Conservation (phyloP, 2,797 vertebrate genomes). For the Phoeniculus purpureus region DNA sequence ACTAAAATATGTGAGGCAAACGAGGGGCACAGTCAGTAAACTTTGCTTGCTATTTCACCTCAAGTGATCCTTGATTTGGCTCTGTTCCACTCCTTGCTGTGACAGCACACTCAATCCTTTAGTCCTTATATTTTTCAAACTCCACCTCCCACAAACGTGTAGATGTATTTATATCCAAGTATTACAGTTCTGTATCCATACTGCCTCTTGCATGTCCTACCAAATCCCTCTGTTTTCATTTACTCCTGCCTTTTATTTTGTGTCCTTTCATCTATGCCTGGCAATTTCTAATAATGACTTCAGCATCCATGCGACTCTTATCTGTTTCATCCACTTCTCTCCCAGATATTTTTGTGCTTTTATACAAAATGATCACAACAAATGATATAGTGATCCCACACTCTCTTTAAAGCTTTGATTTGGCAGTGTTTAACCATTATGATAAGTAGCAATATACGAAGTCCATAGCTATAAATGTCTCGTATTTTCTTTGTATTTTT, state of each 20-base stretch:
- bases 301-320: background rate
- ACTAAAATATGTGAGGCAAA: conserved; percentile 36
- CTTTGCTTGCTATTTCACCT: conserved; percentile 40
- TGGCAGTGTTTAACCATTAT: background rate
- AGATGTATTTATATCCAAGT: background rate
- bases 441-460: background rate
- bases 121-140: background rate
- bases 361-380: background rate
- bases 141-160: background rate
- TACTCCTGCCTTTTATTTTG: conserved; percentile 8
- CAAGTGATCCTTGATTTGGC: conserved; percentile 37
- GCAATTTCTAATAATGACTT: background rate
- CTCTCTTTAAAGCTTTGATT: background rate
- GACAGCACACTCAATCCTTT: background rate
- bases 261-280: background rate
- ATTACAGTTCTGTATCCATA: background rate
- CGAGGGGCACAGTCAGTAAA: conserved; percentile 33
- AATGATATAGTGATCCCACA: background rate
- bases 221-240: background rate
- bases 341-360: background rate
- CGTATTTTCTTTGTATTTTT: background rate
- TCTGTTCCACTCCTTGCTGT: conserved; percentile 7
- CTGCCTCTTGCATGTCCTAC: background rate
- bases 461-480: background rate
- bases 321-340: background rate